A percentile compares a stretch with the other conserved stretches of the same genome.
Evolutionary conservation across 2,113 vertebrate genomes (phyloP).

Genomic region (Burhinus bistriatus): DNA sequence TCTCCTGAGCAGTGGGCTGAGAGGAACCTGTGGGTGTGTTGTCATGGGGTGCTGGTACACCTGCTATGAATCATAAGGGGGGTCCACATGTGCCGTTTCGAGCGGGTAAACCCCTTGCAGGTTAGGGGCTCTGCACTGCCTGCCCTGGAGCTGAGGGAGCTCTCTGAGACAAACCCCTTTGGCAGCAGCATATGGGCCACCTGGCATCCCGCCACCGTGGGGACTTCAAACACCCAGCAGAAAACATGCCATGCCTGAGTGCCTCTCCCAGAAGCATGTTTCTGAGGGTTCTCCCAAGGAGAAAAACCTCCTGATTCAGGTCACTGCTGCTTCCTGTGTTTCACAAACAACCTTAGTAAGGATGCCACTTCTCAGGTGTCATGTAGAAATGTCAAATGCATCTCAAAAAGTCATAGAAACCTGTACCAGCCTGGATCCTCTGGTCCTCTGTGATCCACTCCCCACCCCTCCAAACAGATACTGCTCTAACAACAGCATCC

Average conservation of each 20-base stretch:
- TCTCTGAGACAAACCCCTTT: not conserved
- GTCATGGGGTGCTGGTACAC: not conserved
- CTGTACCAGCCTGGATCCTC: not conserved
- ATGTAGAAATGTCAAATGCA: not conserved
- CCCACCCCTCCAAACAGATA: not conserved
- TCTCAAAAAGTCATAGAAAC: not conserved
- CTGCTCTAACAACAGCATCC: not conserved
- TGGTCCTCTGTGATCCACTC: not conserved
- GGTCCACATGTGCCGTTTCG: accelerated
- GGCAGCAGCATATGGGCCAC: accelerated
- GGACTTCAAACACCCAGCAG: not conserved
- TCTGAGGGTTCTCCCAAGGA: not conserved
- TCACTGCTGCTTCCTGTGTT: not conserved
- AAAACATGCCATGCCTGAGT: accelerated
- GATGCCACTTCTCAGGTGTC: not conserved
- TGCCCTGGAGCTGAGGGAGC: not conserved
- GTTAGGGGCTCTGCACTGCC: not conserved
- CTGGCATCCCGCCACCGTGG: accelerated
- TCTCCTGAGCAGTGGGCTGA: not conserved
- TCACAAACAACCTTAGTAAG: not conserved
- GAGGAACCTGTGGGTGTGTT: accelerated
- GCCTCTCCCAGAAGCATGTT: not conserved
- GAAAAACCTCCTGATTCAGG: accelerated
- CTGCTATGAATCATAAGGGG: not conserved
- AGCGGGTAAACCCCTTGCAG: not conserved